Evolutionary conservation across 2,797 vertebrate genomes (phyloP).

Genomic region (Pangasius mekongensis): DNA sequence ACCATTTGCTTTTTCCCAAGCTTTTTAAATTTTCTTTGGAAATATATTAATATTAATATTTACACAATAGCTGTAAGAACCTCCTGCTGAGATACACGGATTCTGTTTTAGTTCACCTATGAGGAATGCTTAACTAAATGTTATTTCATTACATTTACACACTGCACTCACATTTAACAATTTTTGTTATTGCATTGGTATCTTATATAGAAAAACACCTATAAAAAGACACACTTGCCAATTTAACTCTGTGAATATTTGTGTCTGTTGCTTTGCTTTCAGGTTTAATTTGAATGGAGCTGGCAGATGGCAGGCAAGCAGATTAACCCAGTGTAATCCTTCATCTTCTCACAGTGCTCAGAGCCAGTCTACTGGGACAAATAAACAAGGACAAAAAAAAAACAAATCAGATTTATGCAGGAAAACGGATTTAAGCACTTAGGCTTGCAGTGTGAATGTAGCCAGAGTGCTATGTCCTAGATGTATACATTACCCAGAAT

Average conservation of each 20-base stretch:
- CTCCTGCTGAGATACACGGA: not conserved
- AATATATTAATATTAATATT: not conserved
- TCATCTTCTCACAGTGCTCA: conserved; percentile 77
- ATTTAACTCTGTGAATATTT: conserved; percentile 59
- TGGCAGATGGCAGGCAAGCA: conserved; percentile 79
- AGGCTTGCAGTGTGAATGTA: not conserved
- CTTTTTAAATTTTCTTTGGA: not conserved
- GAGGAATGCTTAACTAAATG: not conserved
- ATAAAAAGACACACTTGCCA: conserved; percentile 63
- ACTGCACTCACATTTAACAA: not conserved
- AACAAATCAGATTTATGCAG: not conserved
- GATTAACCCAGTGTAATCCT: conserved; percentile 85
- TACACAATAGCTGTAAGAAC: not conserved
- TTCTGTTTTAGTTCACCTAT: not conserved
- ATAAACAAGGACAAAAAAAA: conserved; percentile 44
- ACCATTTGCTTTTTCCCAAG: not conserved
- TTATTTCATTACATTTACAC: not conserved
- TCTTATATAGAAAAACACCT: conserved; percentile 18
- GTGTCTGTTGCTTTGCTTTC: conserved; percentile 66
- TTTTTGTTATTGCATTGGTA: not conserved
- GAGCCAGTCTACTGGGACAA: conserved; percentile 64
- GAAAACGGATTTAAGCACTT: conserved; percentile 6
- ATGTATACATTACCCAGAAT: not conserved
- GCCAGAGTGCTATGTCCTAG: not conserved
- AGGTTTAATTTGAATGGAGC: conserved; percentile 73